These are phyloP conservation scores for Eumerus sabulonum DNA, from an alignment of 2,888 invertebrate genomes.

Conservation along the genomic window DNA sequence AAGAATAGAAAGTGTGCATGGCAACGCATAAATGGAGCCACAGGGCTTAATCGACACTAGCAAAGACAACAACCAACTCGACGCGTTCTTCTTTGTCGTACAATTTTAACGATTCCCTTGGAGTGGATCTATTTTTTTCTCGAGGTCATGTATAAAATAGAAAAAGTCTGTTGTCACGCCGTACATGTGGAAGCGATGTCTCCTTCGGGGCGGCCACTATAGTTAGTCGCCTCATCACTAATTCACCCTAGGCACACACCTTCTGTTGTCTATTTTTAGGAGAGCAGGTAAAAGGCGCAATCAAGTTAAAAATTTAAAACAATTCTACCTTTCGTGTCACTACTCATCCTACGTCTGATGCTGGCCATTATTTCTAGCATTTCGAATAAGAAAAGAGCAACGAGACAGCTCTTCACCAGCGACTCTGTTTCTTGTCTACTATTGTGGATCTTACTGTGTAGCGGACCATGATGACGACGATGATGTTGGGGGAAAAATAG, in stretches of 20 bases:
- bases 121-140: too few relatives aligned
- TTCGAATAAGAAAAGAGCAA: constrained; percentile 28
- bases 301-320: constrained; percentile 40
- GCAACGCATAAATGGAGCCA: too few relatives aligned
- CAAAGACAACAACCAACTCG: too few relatives aligned
- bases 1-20: too few relatives aligned
- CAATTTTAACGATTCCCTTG: too few relatives aligned
- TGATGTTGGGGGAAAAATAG: constrained; percentile 24
- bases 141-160: too few relatives aligned
- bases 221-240: constrained; percentile 37
- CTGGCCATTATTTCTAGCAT: constrained; percentile 59
- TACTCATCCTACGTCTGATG: constrained; percentile 45
- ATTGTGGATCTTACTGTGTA: background rate
- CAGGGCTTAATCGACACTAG: too few relatives aligned
- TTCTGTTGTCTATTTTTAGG: background rate
- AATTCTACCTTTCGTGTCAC: constrained; percentile 31
- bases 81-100: too few relatives aligned
- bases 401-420: too few relatives aligned
- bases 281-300: constrained; percentile 6
- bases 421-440: too few relatives aligned
- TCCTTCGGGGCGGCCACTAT: background rate
- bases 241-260: constrained; percentile 20
- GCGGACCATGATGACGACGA: constrained; percentile 57
- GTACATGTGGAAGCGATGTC: too few relatives aligned
- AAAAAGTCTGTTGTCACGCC: too few relatives aligned